Base-by-base conservation (phyloP, 2,888 invertebrate species). In the Mermis nigrescens region DNA sequence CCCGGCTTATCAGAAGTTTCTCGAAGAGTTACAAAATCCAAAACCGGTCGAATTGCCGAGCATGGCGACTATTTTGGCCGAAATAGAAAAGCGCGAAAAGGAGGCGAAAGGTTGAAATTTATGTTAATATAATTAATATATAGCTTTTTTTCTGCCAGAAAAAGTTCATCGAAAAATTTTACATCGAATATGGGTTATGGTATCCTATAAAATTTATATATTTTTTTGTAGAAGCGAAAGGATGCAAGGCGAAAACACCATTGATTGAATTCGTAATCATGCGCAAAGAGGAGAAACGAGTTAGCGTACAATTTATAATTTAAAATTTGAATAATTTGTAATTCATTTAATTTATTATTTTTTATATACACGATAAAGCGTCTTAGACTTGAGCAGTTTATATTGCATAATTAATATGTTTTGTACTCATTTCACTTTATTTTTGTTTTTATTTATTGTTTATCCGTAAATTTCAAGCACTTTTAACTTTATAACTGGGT, bases 41-140 rank as follows among this genome's bases (percentile, higher is more conserved):
- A 31, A 53, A 53, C 54, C 27, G 22, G n/a, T 2, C 12, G 46
- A 57, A 45, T 4, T 38, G 3, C 26, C 27, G 12, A 12, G 46
- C 4, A 7, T 58, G 3, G 53, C 45, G 27, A 3, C 2, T 2
- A 15, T 2, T 31, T 27, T 58, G 54, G 58, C 51, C n/a, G 58
- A 58, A 31, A 58, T 58, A 26, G 58, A 58, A 15, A 54, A 58
- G 54, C 2, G 24, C 22, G 53, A 38, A 32, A 53, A 51, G 54
- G 58, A 58, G 46, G 26, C n/a, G 31, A 54, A 51, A 31, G 51
- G 53, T 58, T 46, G 38, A 19, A 38, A 38, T 12, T 38, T 19
- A 38, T 38, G 19, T 38, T 38, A 7, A 38, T 38, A 12, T 38
- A 38, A 38, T 38, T 38, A 38, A 12, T 38, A 19, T 38, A 38